Evolutionary conservation across 2,888 invertebrate species (phyloP).

Genomic region (Ophioninae sp.): DNA sequence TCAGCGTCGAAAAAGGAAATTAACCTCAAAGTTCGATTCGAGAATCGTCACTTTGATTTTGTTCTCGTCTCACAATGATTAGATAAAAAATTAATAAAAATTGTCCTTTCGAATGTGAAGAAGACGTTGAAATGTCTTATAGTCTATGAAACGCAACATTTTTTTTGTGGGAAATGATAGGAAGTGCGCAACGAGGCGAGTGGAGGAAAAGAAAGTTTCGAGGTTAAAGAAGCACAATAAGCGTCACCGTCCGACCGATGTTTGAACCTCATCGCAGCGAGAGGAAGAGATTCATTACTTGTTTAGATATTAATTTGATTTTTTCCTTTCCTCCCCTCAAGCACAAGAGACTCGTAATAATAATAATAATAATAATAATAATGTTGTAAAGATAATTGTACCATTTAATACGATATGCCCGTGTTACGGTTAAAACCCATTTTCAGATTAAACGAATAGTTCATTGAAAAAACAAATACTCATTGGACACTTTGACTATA

Average conservation of each 20-base stretch:
- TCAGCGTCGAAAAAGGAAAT: too few relatives aligned
- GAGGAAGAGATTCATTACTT: not conserved
- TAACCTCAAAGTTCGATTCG: too few relatives aligned
- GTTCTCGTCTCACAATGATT: not conserved
- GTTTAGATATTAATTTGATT: not conserved
- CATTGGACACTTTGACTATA: too few relatives aligned
- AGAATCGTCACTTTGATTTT: too few relatives aligned
- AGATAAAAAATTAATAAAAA: too few relatives aligned
- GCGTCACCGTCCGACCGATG: not conserved
- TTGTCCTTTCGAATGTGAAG: slow-evolving; percentile 18
- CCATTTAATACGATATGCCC: slow-evolving; percentile 39
- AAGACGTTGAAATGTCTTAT: slow-evolving; percentile 52
- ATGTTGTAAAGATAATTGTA: slow-evolving; percentile 52
- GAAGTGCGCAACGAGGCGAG: not conserved
- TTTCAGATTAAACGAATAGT: too few relatives aligned
- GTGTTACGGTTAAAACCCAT: not conserved
- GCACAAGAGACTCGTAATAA: slow-evolving; percentile 52
- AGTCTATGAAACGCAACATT: slow-evolving; percentile 42
- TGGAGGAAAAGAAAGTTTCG: not conserved
- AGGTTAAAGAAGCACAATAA: not conserved
- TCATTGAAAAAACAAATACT: too few relatives aligned
- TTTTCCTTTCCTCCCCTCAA: slow-evolving; percentile 32
- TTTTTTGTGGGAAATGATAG: slow-evolving; percentile 11
- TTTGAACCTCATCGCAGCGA: not conserved
- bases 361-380: slow-evolving; percentile 33